These are phyloP conservation scores for Forbesichthys agassizii DNA, from an alignment of 2,113 vertebrate genomes.

Conservation along the genomic window DNA sequence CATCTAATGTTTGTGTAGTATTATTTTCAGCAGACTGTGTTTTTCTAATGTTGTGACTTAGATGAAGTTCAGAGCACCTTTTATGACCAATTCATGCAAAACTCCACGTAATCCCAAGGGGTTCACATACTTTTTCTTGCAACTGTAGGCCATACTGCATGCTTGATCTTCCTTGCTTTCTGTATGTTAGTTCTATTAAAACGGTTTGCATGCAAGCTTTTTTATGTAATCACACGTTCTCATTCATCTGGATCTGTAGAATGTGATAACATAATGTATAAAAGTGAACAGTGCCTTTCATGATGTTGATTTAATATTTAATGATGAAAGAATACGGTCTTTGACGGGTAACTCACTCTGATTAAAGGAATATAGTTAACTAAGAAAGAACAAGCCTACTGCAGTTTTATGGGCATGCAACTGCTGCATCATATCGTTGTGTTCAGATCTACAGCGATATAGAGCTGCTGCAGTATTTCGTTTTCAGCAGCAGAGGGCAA, in stretches of 20 bases:
- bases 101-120: too few species aligned
- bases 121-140: too few species aligned
- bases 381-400: neutral
- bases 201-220: constrained; percentile 6
- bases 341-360: neutral
- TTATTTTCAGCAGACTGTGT: too few species aligned
- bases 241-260: neutral
- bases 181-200: too few species aligned
- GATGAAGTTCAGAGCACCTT: too few species aligned
- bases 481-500: constrained; percentile 59
- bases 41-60: too few species aligned
- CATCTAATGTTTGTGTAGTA: too few species aligned
- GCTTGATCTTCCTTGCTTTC: too few species aligned
- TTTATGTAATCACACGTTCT: constrained; percentile 32
- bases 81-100: too few species aligned
- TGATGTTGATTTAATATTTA: neutral
- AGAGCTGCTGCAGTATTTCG: neutral
- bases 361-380: neutral
- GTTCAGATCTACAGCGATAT: neutral
- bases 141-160: too few species aligned
- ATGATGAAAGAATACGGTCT: neutral
- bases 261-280: neutral
- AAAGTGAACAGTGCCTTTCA: neutral
- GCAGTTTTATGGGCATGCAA: too few species aligned
- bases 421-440: neutral